These are phyloP conservation scores for Potamarius usumacintae DNA, from an alignment of 2,113 vertebrate species.

Conservation along the genomic window DNA sequence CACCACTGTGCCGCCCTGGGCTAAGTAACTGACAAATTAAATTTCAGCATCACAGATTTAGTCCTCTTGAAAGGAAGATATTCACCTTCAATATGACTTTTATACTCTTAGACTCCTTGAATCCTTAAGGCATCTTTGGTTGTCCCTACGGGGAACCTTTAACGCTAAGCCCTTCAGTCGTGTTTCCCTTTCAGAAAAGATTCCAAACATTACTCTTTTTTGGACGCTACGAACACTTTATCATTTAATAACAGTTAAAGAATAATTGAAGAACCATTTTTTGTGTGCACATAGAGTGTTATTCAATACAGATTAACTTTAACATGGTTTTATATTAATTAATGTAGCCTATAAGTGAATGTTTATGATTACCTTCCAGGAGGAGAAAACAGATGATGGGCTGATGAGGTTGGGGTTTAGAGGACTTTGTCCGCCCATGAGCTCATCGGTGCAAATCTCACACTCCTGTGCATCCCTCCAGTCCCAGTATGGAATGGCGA, in stretches of 20 bases:
- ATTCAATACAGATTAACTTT: background rate
- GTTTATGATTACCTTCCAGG: slow-evolving; percentile 83
- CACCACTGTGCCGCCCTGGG: too few species aligned
- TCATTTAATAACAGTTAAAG: background rate
- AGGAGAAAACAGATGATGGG: slow-evolving; percentile 88
- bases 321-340: background rate
- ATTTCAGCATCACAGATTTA: background rate
- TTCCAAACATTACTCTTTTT: background rate
- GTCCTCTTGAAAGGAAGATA: background rate
- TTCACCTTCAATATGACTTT: background rate
- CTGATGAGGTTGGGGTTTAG: slow-evolving; percentile 81
- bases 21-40: background rate
- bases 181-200: background rate
- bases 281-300: background rate
- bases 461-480: slow-evolving; percentile 87
- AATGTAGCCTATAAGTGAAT: too few species aligned
- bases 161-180: background rate
- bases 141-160: background rate
- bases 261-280: background rate
- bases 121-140: background rate
- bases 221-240: background rate
- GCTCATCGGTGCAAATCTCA: slow-evolving; percentile 84
- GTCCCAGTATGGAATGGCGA: slow-evolving; percentile 95
- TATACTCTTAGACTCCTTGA: background rate
- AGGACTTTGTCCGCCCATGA: slow-evolving; percentile 82